Base-by-base conservation (phyloP, 1,140 invertebrate species). In the Plodia interpunctella region DNA sequence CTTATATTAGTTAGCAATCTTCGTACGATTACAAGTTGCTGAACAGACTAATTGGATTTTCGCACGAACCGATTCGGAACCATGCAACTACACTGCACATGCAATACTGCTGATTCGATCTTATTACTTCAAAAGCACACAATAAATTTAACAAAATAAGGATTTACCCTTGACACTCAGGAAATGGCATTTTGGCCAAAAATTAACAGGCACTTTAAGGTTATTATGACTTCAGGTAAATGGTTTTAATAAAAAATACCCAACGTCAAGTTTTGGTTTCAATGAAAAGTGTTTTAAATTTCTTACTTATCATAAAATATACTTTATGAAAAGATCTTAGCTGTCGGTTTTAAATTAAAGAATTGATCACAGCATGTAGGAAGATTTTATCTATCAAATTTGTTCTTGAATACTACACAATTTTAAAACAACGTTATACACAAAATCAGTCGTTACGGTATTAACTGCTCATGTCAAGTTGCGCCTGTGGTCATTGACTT, bases 401-500 rank as follows among this genome's bases (percentile, higher is more conserved):
- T 11, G 11, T 8, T 32, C 4, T 32, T 32, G 9, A 25, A 25
- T 2, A 6, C 21, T 32, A 9, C 9, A 32, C 63, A 65, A 63
- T 58, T 68, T 65, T 38, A 38, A 55, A 25, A 55, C 70, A 66
- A 63, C 72, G 66, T 78, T 13, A 9, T 35, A 11, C 32, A n/a
- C 38, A 44, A 62, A 72, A 62, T 68, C 60, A 61, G 61, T 70
- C 66, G 68, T 76, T 79, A 73, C 77, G 73, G 76, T 82, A 72
- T 74, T 70, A 65, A 70, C 68, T 49, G 63, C 59, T 70, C 67
- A 72, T 74, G 67, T 76, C 63, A 70, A 76, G 70, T 62, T 70
- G 38, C 38, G 38, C 13, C 38, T 44, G 38, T 44, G 79, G 78
- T 78, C 81, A 76, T 70, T 78, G 78, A 80, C 78, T 80, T 62